Evolutionary conservation across 2,113 vertebrate genomes (phyloP).

Genomic region (Pionites leucogaster): DNA sequence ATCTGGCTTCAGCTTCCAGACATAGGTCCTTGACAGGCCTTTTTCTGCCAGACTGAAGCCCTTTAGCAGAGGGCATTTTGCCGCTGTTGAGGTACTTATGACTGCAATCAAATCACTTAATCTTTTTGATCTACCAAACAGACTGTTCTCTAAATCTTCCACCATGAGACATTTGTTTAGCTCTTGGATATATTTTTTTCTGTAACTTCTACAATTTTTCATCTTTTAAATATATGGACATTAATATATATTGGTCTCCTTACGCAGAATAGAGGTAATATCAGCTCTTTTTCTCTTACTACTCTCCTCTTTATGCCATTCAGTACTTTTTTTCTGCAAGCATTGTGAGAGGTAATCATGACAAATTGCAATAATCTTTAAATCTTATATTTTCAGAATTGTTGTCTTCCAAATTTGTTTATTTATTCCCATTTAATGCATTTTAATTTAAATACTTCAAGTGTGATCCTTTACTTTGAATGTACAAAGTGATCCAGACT

Average conservation of each 20-base stretch:
- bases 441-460: background rate
- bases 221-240: background rate
- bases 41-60: constrained; percentile 1
- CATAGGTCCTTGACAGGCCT: background rate
- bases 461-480: background rate
- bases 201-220: background rate
- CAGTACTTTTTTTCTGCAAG: background rate
- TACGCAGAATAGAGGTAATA: background rate
- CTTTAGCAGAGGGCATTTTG: constrained; percentile 1
- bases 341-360: background rate
- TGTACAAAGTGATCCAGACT: background rate
- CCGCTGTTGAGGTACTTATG: background rate
- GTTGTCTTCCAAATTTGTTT: background rate
- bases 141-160: background rate
- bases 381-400: background rate
- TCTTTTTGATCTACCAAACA: background rate
- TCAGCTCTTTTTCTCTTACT: background rate
- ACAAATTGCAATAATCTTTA: background rate
- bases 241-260: background rate
- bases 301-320: background rate
- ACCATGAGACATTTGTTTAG: background rate
- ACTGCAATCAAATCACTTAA: constrained; percentile 1
- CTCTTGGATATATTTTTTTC: background rate
- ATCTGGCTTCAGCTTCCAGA: background rate
- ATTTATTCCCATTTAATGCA: background rate